Evolutionary conservation across 2,797 vertebrate species (phyloP).

Genomic region (Gila robusta): DNA sequence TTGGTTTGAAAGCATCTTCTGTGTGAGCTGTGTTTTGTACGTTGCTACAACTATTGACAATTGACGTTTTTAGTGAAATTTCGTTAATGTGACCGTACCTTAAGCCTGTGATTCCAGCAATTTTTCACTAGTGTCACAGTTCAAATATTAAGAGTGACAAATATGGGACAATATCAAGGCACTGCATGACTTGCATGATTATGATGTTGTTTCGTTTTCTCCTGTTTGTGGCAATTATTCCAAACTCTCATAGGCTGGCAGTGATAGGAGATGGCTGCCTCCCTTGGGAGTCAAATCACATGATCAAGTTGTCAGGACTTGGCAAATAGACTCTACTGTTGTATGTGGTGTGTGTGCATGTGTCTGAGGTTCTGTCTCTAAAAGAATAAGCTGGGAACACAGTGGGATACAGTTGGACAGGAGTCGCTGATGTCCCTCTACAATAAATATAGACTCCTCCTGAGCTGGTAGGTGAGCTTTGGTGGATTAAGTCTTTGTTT

Average conservation of each 20-base stretch:
- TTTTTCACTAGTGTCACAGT: slow-evolving; percentile 58
- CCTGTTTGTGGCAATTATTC: slow-evolving; percentile 49
- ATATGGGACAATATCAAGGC: slow-evolving; percentile 74
- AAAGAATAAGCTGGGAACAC: slow-evolving; percentile 55
- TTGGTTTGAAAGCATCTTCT: not conserved
- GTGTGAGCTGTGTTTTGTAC: not conserved
- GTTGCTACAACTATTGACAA: not conserved
- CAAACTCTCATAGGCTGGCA: slow-evolving; percentile 68
- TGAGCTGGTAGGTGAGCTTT: slow-evolving; percentile 65
- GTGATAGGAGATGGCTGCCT: slow-evolving; percentile 68
- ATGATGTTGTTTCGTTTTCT: slow-evolving; percentile 46
- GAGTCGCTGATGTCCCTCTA: slow-evolving; percentile 45
- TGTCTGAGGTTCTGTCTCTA: slow-evolving; percentile 44
- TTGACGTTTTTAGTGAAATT: not conserved
- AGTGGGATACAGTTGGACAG: slow-evolving; percentile 59
- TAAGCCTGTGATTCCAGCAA: slow-evolving; percentile 36
- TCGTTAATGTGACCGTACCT: not conserved
- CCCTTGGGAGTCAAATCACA: slow-evolving; percentile 52
- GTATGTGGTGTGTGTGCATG: slow-evolving; percentile 22
- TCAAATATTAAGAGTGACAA: slow-evolving; percentile 54
- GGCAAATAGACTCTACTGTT: slow-evolving; percentile 63
- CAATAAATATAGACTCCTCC: slow-evolving; percentile 65
- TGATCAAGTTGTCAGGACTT: slow-evolving; percentile 70
- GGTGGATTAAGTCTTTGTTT: slow-evolving; percentile 51
- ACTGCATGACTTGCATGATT: slow-evolving; percentile 74